These are phyloP conservation scores for Leptopterna dolabrata DNA, from an alignment of 2,888 invertebrate species.

Conservation along the genomic window DNA sequence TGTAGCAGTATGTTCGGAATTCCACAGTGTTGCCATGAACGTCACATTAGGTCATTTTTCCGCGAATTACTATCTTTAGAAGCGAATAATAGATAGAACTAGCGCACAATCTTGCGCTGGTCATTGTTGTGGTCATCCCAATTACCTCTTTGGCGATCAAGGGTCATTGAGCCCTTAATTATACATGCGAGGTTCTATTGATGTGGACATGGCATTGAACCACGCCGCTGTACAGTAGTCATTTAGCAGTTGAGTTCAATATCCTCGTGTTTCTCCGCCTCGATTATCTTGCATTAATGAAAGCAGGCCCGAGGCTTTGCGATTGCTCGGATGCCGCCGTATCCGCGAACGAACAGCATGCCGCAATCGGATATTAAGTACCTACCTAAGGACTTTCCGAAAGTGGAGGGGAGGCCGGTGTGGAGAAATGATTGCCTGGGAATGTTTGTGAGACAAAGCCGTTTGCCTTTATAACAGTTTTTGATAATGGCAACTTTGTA, in stretches of 20 bases:
- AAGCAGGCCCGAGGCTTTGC: neutral
- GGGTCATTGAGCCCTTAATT: slow-evolving; percentile 10
- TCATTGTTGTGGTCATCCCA: neutral
- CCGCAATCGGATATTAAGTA: neutral
- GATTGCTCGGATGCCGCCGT: neutral
- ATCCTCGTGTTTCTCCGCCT: slow-evolving; percentile 5
- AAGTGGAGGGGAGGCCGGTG: neutral
- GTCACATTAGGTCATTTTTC: neutral
- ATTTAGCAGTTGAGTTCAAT: slow-evolving; percentile 33
- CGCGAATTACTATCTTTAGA: neutral
- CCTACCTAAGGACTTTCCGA: neutral
- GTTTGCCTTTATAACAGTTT: slow-evolving; percentile 38
- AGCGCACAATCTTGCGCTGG: neutral
- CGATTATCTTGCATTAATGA: slow-evolving; percentile 1
- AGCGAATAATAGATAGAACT: neutral
- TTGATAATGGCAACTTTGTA: slow-evolving; percentile 48
- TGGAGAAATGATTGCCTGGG: slow-evolving; percentile 24
- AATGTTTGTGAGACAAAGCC: slow-evolving; percentile 30
- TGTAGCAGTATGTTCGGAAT: no score
- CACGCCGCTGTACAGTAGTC: neutral
- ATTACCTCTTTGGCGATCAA: neutral
- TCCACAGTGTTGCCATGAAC: neutral
- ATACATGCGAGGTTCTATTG: slow-evolving; percentile 25
- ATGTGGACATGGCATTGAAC: slow-evolving; percentile 42
- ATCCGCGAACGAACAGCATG: neutral